Base-by-base conservation (phyloP, 2,888 invertebrate genomes). In the Thysanoteuthis rhombus region DNA sequence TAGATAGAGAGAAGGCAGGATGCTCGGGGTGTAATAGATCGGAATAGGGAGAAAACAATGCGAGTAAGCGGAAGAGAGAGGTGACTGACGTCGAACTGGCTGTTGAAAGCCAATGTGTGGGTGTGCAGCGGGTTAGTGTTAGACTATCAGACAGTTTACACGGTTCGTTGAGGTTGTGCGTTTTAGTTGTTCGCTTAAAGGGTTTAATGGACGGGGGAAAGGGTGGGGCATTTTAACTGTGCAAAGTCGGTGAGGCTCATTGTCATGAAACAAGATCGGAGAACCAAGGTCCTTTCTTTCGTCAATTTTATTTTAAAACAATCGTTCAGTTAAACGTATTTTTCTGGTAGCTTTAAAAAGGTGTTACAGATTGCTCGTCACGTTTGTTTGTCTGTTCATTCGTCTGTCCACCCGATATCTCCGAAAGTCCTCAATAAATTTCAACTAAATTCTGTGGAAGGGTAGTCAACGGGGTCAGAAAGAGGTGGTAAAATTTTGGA, bases 131-230 rank as follows among this genome's bases (percentile, higher is more conserved):
- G n/a, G n/a, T n/a, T n/a, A n/a, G n/a, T n/a, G 75, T 75, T 75
- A 75, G 75, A 75, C n/a, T 75, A 75, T 75, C n/a, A 32, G 75
- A 75, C 75, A n/a, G 75, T 75, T 75, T 75, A 75, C 75, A 75
- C 75, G 75, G 75, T 75, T 75, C 75, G 75, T n/a, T 75, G 75
- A 75, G 75, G 75, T n/a, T 75, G n/a, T n/a, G 75, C 75, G n/a
- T 75, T 75, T 75, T 75, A 75, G n/a, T 8, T n/a, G n/a, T n/a
- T 75, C 75, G 32, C n/a, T 12, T 75, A n/a, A 75, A 75, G n/a
- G 75, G n/a, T 58, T 22, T 6, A 58, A n/a, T 75, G 1, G 16
- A n/a, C 32, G 1, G 75, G n/a, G 5, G 32, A 32, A 8, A 8
- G 32, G 2, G n/a, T 32, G 32, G 32, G 32, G 32, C 10, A 10